A percentile compares a stretch with the other conserved stretches of the same genome.
Conservation (phyloP, 2,113 vertebrate species). For the Microtus pennsylvanicus region DNA sequence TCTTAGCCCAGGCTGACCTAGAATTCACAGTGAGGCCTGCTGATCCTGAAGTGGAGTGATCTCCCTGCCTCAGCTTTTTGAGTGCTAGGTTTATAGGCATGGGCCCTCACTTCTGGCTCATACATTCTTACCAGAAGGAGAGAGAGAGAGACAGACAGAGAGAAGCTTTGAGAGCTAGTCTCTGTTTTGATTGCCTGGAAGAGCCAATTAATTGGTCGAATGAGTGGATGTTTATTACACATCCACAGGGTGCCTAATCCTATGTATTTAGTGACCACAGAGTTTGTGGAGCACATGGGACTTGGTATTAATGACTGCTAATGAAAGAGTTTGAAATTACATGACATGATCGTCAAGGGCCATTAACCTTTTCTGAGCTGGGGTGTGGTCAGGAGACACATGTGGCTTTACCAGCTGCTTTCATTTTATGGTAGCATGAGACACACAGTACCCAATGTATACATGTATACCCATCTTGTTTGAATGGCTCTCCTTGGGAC, state of each 20-base stretch:
- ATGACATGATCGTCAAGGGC: conserved; percentile 66
- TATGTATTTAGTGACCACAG: conserved; percentile 42
- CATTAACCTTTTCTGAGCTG: conserved; percentile 61
- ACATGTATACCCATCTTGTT: conserved; percentile 26
- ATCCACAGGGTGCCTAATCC: conserved; percentile 55
- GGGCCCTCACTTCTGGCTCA: neutral
- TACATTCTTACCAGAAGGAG: neutral
- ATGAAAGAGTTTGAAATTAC: conserved; percentile 75
- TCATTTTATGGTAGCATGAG: conserved; percentile 55
- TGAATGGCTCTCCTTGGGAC: conserved; percentile 14
- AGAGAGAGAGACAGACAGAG: neutral
- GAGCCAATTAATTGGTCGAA: conserved; percentile 69
- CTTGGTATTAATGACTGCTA: conserved; percentile 69
- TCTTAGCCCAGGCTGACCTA: neutral
- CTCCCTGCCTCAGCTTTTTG: neutral
- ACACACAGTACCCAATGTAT: neutral
- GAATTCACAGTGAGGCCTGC: neutral
- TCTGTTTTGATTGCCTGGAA: conserved; percentile 56
- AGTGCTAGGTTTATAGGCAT: neutral
- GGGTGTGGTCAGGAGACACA: conserved; percentile 67
- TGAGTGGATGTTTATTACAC: conserved; percentile 63
- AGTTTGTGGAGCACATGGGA: conserved; percentile 38
- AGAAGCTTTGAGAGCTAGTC: neutral
- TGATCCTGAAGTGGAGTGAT: neutral
- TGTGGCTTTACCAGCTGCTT: conserved; percentile 63